Evolutionary conservation across 2,113 vertebrate species (phyloP).

Genomic region (Butastur rufipennis): DNA sequence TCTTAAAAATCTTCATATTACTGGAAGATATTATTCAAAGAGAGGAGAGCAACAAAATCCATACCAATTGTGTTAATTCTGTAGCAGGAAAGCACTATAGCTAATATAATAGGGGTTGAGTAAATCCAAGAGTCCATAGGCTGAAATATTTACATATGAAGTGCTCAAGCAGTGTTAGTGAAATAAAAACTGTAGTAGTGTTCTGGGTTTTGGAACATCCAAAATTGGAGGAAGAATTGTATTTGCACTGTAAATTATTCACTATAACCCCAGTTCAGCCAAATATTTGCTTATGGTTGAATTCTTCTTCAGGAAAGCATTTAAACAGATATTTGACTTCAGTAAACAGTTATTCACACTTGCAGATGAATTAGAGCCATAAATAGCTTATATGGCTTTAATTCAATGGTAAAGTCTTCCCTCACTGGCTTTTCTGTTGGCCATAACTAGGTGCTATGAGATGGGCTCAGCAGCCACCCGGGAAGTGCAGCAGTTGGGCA

Average conservation of each 20-base stretch:
- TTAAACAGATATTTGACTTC: background rate
- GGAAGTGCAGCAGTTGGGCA: accelerated
- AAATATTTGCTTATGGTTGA: slow-evolving; percentile 18
- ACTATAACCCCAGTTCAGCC: background rate
- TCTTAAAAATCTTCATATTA: background rate
- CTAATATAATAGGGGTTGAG: background rate
- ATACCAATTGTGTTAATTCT: background rate
- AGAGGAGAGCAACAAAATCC: background rate
- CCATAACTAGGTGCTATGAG: background rate
- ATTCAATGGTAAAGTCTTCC: background rate
- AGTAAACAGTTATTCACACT: background rate
- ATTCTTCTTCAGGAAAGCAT: background rate
- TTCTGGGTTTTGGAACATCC: background rate
- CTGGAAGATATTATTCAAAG: background rate
- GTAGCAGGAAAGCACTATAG: background rate
- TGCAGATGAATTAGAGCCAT: background rate
- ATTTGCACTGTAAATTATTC: background rate
- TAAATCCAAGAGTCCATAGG: background rate
- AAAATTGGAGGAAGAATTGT: background rate
- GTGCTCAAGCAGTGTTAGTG: background rate
- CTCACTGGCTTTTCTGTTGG: background rate
- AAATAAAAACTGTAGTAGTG: background rate
- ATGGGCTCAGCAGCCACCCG: background rate
- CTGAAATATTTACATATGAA: background rate
- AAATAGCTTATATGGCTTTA: background rate